phyloP scores from a whole-genome alignment of 2,888 invertebrate species.

The Lathronympha strigana region DNA sequence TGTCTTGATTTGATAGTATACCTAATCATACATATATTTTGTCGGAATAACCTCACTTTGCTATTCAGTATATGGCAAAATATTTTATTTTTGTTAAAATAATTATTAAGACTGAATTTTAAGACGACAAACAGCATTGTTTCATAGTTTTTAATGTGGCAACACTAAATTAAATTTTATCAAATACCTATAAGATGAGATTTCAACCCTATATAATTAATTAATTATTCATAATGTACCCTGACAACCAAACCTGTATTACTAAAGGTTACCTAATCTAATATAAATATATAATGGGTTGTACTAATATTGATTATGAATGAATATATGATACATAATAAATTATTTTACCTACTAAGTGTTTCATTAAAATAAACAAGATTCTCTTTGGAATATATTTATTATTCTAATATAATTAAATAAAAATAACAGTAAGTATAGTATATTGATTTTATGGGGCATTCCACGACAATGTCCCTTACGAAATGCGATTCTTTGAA shows the following conservation, averaged over 20 bases:
- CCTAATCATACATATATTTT: neutral
- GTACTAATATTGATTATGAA: conserved; percentile 31
- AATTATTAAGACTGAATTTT: conserved; percentile 17
- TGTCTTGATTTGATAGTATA: neutral
- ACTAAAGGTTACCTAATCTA: conserved; percentile 28
- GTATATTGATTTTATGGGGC: conserved; percentile 52
- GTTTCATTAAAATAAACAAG: conserved; percentile 25
- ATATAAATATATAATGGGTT: conserved; percentile 33
- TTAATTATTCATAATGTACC: neutral
- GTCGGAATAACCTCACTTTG: neutral
- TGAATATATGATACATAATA: conserved; percentile 43
- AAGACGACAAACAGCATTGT: too few relatives aligned
- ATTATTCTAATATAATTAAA: conserved; percentile 34
- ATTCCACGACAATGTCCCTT: too few relatives aligned
- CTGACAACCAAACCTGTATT: neutral
- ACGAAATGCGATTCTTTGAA: too few relatives aligned
- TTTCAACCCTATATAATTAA: too few relatives aligned
- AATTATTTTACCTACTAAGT: conserved; percentile 41
- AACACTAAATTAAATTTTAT: too few relatives aligned
- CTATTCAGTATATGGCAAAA: neutral
- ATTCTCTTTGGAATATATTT: conserved; percentile 29
- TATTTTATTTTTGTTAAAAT: neutral
- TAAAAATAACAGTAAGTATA: conserved; percentile 35
- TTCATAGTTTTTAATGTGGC: too few relatives aligned
- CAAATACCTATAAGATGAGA: too few relatives aligned